Evolutionary conservation across 2,113 vertebrate species (phyloP).

Genomic region (Phyllopteryx taeniolatus): DNA sequence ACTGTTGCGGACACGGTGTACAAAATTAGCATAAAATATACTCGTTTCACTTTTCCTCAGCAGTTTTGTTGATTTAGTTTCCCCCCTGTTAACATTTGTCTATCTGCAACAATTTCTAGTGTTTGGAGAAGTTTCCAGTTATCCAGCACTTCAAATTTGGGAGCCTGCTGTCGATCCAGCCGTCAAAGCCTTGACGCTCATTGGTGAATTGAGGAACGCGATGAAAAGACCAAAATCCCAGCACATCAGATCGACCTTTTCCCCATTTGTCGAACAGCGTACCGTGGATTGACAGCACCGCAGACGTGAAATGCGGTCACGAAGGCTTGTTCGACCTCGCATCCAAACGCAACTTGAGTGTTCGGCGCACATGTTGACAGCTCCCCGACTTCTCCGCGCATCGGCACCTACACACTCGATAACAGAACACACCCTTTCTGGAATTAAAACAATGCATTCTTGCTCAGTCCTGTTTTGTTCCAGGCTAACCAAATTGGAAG

Average conservation of each 20-base stretch:
- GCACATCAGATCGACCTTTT: slow-evolving; percentile 11
- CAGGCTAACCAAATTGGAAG: not conserved
- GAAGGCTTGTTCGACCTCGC: slow-evolving; percentile 15
- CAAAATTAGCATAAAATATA: not conserved
- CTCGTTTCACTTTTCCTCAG: not conserved
- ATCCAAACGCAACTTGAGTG: not conserved
- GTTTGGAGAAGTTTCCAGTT: slow-evolving; percentile 98
- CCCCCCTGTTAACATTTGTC: not conserved
- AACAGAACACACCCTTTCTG: not conserved
- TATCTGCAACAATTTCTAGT: slow-evolving; percentile 67
- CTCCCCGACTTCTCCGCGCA: not conserved
- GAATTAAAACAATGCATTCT: not conserved
- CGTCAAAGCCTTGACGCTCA: slow-evolving; percentile 77
- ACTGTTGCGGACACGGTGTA: not conserved
- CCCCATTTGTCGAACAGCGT: slow-evolving; percentile 14
- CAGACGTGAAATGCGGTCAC: slow-evolving; percentile 25
- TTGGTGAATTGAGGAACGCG: slow-evolving; percentile 12
- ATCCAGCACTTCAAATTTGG: slow-evolving; percentile 99
- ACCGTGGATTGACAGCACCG: slow-evolving; percentile 18
- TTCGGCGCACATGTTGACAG: not conserved
- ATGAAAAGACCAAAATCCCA: slow-evolving; percentile 42
- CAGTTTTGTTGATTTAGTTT: not conserved
- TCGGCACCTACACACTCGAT: not conserved
- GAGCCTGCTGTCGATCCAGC: slow-evolving; percentile 92
- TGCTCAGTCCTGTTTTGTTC: not conserved